Evolutionary conservation across 2,113 vertebrate genomes (phyloP).

Genomic region (Raphicerus campestris): DNA sequence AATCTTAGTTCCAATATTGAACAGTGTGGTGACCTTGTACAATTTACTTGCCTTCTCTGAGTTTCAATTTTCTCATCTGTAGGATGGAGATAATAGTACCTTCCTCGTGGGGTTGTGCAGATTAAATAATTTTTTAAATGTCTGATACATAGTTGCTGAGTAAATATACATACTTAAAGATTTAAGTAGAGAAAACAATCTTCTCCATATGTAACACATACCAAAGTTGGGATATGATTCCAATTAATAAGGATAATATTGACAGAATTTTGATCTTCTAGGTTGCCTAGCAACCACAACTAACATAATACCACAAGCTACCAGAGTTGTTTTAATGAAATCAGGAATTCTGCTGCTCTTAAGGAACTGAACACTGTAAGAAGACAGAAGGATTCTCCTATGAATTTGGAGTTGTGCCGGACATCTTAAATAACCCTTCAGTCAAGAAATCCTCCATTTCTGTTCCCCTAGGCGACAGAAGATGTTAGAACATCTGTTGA

Average conservation of each 20-base stretch:
- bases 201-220: constrained; percentile 10
- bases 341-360: constrained; percentile 45
- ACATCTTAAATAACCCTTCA: not conserved
- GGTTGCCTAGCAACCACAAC: constrained; percentile 56
- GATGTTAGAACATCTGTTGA: not conserved
- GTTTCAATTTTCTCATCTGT: not conserved
- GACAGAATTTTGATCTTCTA: constrained; percentile 40
- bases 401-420: not conserved
- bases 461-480: not conserved
- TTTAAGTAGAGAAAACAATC: not conserved
- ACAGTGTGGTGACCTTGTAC: not conserved
- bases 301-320: constrained; percentile 15
- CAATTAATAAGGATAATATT: constrained; percentile 59
- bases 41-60: constrained; percentile 2
- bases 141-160: not conserved
- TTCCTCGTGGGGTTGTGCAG: not conserved
- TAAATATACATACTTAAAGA: not conserved
- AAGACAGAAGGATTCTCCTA: constrained; percentile 20
- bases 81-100: not conserved
- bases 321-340: constrained; percentile 32
- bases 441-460: not conserved
- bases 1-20: not conserved
- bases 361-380: constrained; percentile 20
- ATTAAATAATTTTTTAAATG: not conserved
- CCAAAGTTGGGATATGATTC: constrained; percentile 8